Conservation (phyloP, 1,140 invertebrate species). For the Polypedilum pembai region DNA sequence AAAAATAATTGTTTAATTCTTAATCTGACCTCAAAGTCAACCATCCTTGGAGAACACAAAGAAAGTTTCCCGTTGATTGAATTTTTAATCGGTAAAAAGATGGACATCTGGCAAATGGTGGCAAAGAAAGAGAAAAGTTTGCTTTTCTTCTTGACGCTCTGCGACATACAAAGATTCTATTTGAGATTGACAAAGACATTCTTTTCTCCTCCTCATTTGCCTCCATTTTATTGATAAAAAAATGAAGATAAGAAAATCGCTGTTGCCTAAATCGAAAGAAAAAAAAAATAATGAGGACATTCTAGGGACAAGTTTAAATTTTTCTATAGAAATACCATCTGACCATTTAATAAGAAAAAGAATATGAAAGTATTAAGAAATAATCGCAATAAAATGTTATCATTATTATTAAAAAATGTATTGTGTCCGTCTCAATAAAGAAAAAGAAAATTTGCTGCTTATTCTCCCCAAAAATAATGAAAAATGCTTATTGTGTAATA, state of each 20-base stretch:
- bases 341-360: neutral
- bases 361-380: too few species aligned
- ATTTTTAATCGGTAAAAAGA: neutral
- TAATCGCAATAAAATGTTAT: too few species aligned
- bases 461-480: too few species aligned
- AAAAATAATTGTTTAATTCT: neutral
- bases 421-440: too few species aligned
- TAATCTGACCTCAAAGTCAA: neutral
- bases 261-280: neutral
- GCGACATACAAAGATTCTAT: too few species aligned
- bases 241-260: neutral
- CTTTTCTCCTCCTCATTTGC: too few species aligned
- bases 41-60: neutral
- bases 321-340: neutral
- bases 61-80: neutral
- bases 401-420: too few species aligned
- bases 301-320: conserved; percentile 10
- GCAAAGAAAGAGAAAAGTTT: neutral
- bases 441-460: too few species aligned
- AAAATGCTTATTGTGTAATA: too few species aligned
- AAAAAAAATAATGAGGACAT: conserved; percentile 1
- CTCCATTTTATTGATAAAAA: too few species aligned
- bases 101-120: neutral
- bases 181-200: too few species aligned
- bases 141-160: neutral